Evolutionary conservation across 2,888 invertebrate genomes (phyloP).

Genomic region (Dendrolimus houi): DNA sequence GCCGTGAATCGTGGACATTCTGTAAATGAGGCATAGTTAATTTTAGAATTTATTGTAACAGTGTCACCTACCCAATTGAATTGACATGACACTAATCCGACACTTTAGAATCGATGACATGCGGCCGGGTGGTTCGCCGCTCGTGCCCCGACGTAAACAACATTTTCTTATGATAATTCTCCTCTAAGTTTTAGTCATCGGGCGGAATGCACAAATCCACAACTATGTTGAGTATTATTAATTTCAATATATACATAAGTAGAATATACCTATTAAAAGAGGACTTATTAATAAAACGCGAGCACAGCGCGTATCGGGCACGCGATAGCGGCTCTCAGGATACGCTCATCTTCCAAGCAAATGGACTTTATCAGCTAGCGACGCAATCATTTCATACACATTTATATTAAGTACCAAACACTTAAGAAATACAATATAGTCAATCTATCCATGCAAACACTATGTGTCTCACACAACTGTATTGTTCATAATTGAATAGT

Average conservation of each 20-base stretch:
- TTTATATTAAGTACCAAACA: slow-evolving; percentile 56
- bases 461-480: slow-evolving; percentile 48
- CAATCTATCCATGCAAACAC: slow-evolving; percentile 46
- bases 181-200: slow-evolving; percentile 73
- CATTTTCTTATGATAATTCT: slow-evolving; percentile 58
- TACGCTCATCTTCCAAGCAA: slow-evolving; percentile 38
- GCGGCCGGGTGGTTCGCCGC: slow-evolving; percentile 10
- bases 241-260: slow-evolving; percentile 73
- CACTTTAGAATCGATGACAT: too few relatives aligned
- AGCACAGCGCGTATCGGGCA: slow-evolving; percentile 48
- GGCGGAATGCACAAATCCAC: slow-evolving; percentile 78
- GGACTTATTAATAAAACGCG: slow-evolving; percentile 49
- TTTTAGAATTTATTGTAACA: too few relatives aligned
- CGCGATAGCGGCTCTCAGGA: slow-evolving; percentile 32
- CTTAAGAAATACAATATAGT: slow-evolving; percentile 31
- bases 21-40: too few relatives aligned
- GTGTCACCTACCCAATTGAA: too few relatives aligned
- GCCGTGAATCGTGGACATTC: too few relatives aligned
- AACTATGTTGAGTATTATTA: slow-evolving; percentile 75
- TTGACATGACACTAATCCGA: too few relatives aligned
- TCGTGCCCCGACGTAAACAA: slow-evolving; percentile 41
- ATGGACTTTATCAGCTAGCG: slow-evolving; percentile 58
- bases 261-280: slow-evolving; percentile 61
- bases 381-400: slow-evolving; percentile 53
- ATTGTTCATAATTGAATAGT: slow-evolving; percentile 23